Percentiles rank a stretch among this genome's conserved stretches.
Evolutionary conservation across 2,113 vertebrate genomes (phyloP).

Genomic region (Catharus bicknelli): DNA sequence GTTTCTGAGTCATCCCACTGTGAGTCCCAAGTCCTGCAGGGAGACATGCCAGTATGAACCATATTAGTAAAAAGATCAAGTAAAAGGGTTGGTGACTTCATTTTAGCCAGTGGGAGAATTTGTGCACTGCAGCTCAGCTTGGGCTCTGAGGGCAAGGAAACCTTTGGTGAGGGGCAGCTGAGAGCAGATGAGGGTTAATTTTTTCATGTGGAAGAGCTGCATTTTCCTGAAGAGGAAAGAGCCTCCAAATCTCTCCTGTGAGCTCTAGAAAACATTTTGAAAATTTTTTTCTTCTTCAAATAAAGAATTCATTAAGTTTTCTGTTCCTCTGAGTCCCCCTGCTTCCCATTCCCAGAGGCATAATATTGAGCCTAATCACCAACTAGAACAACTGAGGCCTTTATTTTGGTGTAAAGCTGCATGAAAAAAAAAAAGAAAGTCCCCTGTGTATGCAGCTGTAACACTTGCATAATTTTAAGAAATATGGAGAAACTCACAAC

Average conservation of each 20-base stretch:
- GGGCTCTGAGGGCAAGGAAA: background rate
- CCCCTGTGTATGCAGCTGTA: conserved; percentile 14
- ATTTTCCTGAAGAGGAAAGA: background rate
- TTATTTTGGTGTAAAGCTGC: conserved; percentile 55
- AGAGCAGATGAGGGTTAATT: background rate
- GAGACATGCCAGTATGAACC: background rate
- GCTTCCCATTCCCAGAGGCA: conserved; percentile 47
- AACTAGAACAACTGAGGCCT: conserved; percentile 38
- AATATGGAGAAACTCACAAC: conserved; percentile 15
- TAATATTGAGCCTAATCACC: conserved; percentile 46
- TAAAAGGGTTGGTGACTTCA: background rate
- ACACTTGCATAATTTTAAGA: conserved; percentile 16
- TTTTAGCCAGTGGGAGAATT: background rate
- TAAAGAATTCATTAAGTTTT: conserved; percentile 43
- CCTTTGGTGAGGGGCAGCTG: background rate
- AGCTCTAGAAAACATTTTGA: background rate
- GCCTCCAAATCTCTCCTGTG: background rate
- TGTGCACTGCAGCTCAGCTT: background rate
- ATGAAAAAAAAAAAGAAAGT: conserved; percentile 24
- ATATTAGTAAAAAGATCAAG: background rate
- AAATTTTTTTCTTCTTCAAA: background rate
- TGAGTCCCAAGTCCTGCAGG: background rate
- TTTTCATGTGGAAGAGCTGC: background rate
- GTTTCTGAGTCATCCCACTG: background rate
- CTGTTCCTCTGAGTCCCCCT: background rate